Percentiles rank a stretch among this genome's conserved stretches.
These are phyloP conservation scores for Phymatocera aterrima DNA, from an alignment of 2,888 invertebrate genomes.

Conservation along the genomic window DNA sequence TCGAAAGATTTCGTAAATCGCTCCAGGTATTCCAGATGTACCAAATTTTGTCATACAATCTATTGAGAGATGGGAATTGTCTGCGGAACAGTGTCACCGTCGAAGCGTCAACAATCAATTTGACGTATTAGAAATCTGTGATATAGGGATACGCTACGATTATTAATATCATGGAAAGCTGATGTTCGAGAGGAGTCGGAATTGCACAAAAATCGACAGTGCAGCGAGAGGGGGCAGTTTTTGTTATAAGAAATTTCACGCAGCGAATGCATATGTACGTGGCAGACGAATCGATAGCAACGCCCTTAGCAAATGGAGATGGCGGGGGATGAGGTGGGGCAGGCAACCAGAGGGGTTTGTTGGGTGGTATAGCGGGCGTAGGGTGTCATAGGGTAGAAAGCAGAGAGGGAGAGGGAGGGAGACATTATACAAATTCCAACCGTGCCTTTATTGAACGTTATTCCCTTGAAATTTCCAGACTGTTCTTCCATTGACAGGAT, in stretches of 20 bases:
- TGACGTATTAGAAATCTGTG: background rate
- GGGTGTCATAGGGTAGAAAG: constrained; percentile 34
- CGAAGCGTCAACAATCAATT: background rate
- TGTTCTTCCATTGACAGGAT: constrained; percentile 29
- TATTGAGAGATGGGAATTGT: background rate
- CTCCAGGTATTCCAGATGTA: too few species aligned
- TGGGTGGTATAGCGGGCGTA: constrained; percentile 27
- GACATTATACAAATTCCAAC: constrained; percentile 45
- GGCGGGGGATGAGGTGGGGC: constrained; percentile 31
- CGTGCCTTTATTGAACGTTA: constrained; percentile 43
- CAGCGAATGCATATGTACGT: constrained; percentile 36
- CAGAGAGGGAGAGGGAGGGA: constrained; percentile 28
- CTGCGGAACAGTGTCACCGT: too few species aligned
- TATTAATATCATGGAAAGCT: background rate
- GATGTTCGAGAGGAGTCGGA: background rate
- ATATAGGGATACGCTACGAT: background rate
- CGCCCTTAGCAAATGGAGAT: constrained; percentile 45
- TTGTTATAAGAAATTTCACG: constrained; percentile 37
- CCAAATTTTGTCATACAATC: too few species aligned
- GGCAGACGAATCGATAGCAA: constrained; percentile 45
- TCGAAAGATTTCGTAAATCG: too few species aligned
- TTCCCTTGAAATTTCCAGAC: constrained; percentile 42
- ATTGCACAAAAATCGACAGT: background rate
- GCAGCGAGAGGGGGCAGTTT: background rate
- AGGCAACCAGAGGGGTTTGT: constrained; percentile 27